phyloP scores from a whole-genome alignment of 1,140 invertebrate species.

The roundworm (Caenorhabditis elegans) region DNA sequence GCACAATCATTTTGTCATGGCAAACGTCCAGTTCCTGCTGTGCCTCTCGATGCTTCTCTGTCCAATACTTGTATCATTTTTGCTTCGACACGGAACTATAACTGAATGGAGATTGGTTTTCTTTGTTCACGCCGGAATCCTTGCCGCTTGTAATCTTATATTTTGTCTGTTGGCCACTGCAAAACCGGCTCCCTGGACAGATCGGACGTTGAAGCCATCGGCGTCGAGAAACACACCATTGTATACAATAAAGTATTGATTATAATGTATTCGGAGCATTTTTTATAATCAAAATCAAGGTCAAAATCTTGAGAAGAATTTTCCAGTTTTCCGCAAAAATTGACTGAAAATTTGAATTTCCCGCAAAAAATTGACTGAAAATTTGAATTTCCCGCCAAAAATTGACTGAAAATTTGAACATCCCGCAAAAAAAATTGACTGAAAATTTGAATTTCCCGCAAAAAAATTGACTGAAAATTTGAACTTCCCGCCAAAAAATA shows the following conservation, averaged over 20 bases:
- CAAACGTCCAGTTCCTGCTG: conserved; percentile 62
- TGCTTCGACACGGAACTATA: conserved; percentile 25
- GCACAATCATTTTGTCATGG: conserved; percentile 63
- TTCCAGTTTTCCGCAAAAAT: no score
- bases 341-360: no score
- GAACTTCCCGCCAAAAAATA: no score
- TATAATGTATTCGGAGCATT: no score
- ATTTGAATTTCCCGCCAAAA: no score
- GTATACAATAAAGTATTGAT: background rate
- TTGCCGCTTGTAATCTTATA: conserved; percentile 56
- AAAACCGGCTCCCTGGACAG: conserved; percentile 59
- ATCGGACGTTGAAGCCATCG: background rate
- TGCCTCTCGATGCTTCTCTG: conserved; percentile 64
- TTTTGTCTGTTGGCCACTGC: conserved; percentile 59
- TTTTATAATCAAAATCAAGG: no score
- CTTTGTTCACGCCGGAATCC: conserved; percentile 57
- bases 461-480: no score
- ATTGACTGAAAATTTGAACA: no score
- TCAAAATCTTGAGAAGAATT: no score
- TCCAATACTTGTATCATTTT: conserved; percentile 51
- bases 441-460: no score
- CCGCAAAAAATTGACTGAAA: no score
- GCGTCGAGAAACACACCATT: background rate
- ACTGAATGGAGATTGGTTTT: conserved; percentile 58
- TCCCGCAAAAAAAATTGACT: no score